Conservation (phyloP, 2,113 vertebrate species). For the Nestor notabilis region DNA sequence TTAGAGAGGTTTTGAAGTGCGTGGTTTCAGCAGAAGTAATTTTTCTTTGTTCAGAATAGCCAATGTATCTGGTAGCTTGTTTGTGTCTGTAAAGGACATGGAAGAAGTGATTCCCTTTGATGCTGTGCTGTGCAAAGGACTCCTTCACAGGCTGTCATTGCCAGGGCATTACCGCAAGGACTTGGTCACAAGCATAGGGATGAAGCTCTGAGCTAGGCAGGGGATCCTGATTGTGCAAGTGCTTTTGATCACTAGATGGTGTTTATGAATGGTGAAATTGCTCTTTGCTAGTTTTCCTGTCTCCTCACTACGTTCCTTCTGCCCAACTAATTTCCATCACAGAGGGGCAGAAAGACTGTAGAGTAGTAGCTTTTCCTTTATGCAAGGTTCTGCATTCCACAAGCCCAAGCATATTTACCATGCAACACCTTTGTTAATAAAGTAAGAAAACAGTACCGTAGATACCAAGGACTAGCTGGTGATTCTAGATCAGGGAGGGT, state of each 20-base stretch:
- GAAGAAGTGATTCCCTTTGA: not conserved
- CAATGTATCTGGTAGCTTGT: not conserved
- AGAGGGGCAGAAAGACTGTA: not conserved
- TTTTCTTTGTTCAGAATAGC: not conserved
- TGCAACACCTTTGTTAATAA: not conserved
- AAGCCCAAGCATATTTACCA: rapidly evolving
- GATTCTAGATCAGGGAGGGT: not conserved
- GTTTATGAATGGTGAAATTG: not conserved
- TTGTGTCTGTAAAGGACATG: not conserved
- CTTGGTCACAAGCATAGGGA: not conserved
- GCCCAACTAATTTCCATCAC: not conserved
- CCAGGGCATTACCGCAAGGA: not conserved
- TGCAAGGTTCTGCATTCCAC: not conserved
- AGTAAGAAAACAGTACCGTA: not conserved
- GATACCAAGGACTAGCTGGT: not conserved
- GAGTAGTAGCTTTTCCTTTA: not conserved
- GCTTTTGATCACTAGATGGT: not conserved
- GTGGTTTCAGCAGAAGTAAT: not conserved
- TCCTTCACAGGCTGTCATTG: not conserved
- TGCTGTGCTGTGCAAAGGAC: not conserved
- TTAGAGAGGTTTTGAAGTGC: not conserved
- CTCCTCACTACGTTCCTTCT: not conserved
- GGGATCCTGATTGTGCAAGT: not conserved
- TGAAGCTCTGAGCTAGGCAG: not conserved
- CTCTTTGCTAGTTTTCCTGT: not conserved